phyloP scores from a whole-genome alignment of 2,888 invertebrate species.

The Cheilosia grossa region DNA sequence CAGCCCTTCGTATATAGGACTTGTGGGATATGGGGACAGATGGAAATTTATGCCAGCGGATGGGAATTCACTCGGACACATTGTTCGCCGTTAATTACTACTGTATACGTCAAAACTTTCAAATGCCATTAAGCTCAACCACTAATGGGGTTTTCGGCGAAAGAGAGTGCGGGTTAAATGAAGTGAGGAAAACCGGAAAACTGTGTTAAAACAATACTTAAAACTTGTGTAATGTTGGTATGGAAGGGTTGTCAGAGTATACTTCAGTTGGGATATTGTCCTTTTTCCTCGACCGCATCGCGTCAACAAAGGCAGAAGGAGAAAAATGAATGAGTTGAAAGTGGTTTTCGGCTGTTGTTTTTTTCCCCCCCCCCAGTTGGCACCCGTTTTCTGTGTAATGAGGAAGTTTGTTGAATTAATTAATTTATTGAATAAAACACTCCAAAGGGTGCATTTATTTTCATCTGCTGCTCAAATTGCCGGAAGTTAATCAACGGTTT shows the following conservation, averaged over 20 bases:
- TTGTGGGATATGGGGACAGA: background rate
- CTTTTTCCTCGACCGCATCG: constrained; percentile 31
- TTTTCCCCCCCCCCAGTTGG: background rate
- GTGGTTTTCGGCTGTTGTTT: background rate
- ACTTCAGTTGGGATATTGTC: constrained; percentile 40
- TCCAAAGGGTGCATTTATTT: constrained; percentile 37
- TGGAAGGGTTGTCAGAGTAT: constrained; percentile 36
- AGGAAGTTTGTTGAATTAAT: constrained; percentile 60
- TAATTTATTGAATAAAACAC: constrained; percentile 55
- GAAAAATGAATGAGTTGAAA: constrained; percentile 35
- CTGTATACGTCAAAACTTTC: constrained; percentile 72
- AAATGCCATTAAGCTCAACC: constrained; percentile 71
- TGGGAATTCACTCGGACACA: constrained; percentile 60
- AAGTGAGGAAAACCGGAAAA: constrained; percentile 50
- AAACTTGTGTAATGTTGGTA: constrained; percentile 50
- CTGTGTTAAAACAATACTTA: constrained; percentile 67
- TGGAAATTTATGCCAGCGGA: constrained; percentile 47
- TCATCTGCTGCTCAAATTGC: background rate
- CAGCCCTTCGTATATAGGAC: no score
- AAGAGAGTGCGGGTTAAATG: constrained; percentile 17
- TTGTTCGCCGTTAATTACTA: constrained; percentile 73
- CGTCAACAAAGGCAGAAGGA: constrained; percentile 17
- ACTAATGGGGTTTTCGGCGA: constrained; percentile 57
- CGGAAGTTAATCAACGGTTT: no score
- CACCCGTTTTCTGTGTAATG: constrained; percentile 18